Evolutionary conservation across 2,888 invertebrate genomes (phyloP), one percentile per base, ranked within the genome.

Genomic region (Drosophila mimetica): DNA sequence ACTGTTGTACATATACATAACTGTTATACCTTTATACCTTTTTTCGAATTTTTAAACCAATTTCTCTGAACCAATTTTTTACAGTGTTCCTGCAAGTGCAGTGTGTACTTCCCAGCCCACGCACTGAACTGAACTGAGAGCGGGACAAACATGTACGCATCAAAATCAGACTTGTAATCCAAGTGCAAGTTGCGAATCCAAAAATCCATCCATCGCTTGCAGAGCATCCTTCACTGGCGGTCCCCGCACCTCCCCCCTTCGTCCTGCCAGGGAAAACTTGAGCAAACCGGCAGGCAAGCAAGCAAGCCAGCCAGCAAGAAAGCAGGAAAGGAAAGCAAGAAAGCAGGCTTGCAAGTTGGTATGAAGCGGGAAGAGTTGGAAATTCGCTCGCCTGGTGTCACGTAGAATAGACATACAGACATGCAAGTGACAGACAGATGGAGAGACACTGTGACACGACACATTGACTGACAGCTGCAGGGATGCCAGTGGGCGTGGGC

Each of bases 351-450:
- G 11, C 6, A 20, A 42, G 42, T n/a, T 32, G 44, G 16, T 4
- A 4, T 8, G 36, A 14, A 0, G 79, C 80, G 77, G 59, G 67
- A 74, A 74, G 48, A 48, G 42, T 32, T 51, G 59, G 47, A 48
- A 61, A 75, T 73, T 76, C 75, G 72, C 76, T 79, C 74, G 79
- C 75, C 81, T 84, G 88, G 89, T 89, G 89, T 90, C 89, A 88
- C 90, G 86, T 89, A 89, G 86, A 88, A 70, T 63, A 70, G 70
- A 72, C 63, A 70, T 54, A 88, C 70, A 83, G 88, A 85, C 86
- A 82, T 90, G 90, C 85, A 83, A 88, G 80, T 90, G 90, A 90
- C 90, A 89, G 88, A 88, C 86, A 89, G 86, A 84, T 87, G 85
- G 86, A 90, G 83, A 88, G 86, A 88, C 89, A 89, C 78, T 85